Evolutionary conservation across 1,140 invertebrate species (phyloP), one percentile per base, ranked within the genome.

Genomic region (Laodelphax striatellus): DNA sequence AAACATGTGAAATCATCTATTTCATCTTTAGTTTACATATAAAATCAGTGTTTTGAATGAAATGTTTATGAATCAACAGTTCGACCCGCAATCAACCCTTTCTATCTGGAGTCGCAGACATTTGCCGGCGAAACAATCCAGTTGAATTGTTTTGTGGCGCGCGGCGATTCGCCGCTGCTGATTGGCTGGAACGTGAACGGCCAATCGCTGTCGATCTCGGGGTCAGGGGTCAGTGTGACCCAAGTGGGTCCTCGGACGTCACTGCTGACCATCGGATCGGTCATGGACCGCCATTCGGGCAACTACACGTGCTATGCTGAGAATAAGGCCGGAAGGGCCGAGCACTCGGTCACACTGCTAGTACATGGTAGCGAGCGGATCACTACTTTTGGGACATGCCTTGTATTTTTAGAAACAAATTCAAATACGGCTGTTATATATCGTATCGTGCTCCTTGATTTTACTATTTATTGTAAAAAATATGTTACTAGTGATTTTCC

Each of bases 261-360:
- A 65, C 80, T 86, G 50, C 73, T 92, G 62, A 86, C 82, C 58
- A 89, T 92, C 66, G 83, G 88, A 67, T 82, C 82, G 62, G 85
- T 87, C n/a, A 79, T 80, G 57, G 85, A 83, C 44, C 76, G 80
- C 54, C 90, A 94, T 70, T 79, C 79, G 17, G 86, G 86, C 44
- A 79, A 82, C 55, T 88, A 85, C 69, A 82, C 82, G 57, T 88
- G 86, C 65, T 77, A 80, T 58, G 89, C 87, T 16, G 82, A 78
- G 65, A 93, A 93, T 72, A 72, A 76, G 43, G 88, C 87, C 41
- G 88, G 88, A 52, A 75, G 77, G 38, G 81, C 81, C 42, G 82
- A 81, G 63, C 85, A 86, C 65, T 83, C 83, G 22, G 80, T 85
- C 16, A 68, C 79, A 54, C 75, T 88, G 56, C 78, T 79, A 62